Percentiles rank a stretch among this genome's conserved stretches.
These are phyloP conservation scores for Cyclophora punctaria DNA, from an alignment of 2,888 invertebrate genomes.

Conservation along the genomic window DNA sequence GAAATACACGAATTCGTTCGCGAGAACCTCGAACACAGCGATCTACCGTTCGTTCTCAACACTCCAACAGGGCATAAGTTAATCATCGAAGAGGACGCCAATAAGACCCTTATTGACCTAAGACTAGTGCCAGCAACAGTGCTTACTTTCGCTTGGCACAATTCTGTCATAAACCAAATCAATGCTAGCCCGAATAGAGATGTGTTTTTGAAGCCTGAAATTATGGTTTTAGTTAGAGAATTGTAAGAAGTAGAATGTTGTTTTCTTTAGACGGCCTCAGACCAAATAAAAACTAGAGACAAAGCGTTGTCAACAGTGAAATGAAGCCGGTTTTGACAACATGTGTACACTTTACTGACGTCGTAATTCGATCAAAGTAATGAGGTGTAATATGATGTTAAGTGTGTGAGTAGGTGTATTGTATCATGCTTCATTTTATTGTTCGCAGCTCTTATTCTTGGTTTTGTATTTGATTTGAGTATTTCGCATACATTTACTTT, in stretches of 20 bases:
- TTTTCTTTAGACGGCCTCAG: too few species aligned
- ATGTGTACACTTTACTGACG: too few species aligned
- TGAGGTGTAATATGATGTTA: too few species aligned
- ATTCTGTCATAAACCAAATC: conserved; percentile 65
- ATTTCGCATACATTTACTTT: too few species aligned
- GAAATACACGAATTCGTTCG: conserved; percentile 86
- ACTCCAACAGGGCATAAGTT: conserved; percentile 81
- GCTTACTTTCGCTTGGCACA: conserved; percentile 83
- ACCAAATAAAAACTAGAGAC: too few species aligned
- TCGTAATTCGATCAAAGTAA: too few species aligned
- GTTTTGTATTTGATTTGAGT: too few species aligned
- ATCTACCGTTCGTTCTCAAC: conserved; percentile 81
- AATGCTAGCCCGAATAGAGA: conserved; percentile 68
- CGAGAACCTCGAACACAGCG: conserved; percentile 81
- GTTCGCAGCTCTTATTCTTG: too few species aligned
- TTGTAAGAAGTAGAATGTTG: conserved; percentile 31
- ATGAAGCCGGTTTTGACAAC: too few species aligned
- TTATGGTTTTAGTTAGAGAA: conserved; percentile 80
- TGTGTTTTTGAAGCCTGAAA: conserved; percentile 84
- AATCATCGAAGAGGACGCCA: conserved; percentile 76
- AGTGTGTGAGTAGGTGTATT: too few species aligned
- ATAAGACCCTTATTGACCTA: conserved; percentile 84
- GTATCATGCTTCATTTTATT: too few species aligned
- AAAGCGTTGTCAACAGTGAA: too few species aligned
- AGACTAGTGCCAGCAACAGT: conserved; percentile 88